Base-by-base conservation (phyloP, 2,797 vertebrate species). In the Aselliscus stoliczkanus region DNA sequence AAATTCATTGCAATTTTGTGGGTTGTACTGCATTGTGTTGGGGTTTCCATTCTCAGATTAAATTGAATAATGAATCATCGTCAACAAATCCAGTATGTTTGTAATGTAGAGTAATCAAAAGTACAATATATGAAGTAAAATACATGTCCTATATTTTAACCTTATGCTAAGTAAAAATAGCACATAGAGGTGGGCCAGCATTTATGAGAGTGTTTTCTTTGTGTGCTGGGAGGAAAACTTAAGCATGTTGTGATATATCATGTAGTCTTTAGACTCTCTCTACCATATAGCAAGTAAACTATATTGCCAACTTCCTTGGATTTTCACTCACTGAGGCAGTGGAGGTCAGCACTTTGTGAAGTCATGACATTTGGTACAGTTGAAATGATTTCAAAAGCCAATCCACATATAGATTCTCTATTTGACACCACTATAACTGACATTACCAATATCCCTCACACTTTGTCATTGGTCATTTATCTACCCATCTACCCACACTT, bases 21-120 rank as follows among this genome's bases (percentile, higher is more conserved):
- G 37, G 11, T 75, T 84, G 54, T 70, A 96, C 47, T 87, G 47
- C 42, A 86, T 44, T 94, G 89, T 70, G n/a, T 37, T 91, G 52
- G 83, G 80, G 92, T 85, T 96, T 97, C 88, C 91, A 70, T 50
- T 93, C 96, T 95, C 88, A 90, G 56, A 95, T 94, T 82, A 97
- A 96, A 97, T 17, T 37, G 60, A 1, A 73, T 62, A 96, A 97
- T 94, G 60, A 97, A 98, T 90, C 29, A 93, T 67, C 50, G 94
- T 1, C 34, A 62, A 70, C 42, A 72, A 94, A 93, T 94, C 64
- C 60, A 42, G 60, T 90, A 88, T 58, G 23, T 82, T 82, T 86
- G 34, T 77, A 95, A 90, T 52, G 47, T 44, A 82, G 39, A 90
- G 60, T 94, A 95, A 96, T 97, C 86, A 88, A 96, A 89, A 82